These are phyloP conservation scores for Pelobates fuscus DNA, from an alignment of 2,113 vertebrate genomes.

Conservation along the genomic window DNA sequence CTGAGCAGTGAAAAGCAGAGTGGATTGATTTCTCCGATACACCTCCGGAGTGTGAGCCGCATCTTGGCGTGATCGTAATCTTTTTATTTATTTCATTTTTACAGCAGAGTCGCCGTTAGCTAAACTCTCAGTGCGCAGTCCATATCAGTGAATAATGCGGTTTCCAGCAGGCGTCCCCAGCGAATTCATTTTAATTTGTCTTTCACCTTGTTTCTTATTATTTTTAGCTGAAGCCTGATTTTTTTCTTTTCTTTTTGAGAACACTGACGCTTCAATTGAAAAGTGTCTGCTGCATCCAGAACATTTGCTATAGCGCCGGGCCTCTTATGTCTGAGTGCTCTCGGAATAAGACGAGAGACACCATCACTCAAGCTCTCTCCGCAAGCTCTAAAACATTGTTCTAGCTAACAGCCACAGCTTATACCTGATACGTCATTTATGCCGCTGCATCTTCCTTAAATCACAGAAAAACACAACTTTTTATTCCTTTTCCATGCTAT, in stretches of 20 bases:
- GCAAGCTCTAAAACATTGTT: not conserved
- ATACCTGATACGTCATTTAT: not conserved
- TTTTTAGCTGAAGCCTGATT: constrained; percentile 12
- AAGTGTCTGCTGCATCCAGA: constrained; percentile 3
- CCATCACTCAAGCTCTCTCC: not conserved
- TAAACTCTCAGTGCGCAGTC: not conserved
- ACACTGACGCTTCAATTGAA: constrained; percentile 13
- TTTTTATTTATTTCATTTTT: not conserved
- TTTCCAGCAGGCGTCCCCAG: not conserved
- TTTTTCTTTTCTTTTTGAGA: not conserved
- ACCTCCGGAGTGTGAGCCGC: not conserved
- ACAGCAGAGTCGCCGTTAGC: not conserved
- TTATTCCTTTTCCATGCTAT: too few relatives aligned
- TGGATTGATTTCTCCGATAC: not conserved
- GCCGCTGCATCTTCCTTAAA: not conserved
- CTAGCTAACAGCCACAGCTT: not conserved
- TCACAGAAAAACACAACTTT: too few relatives aligned
- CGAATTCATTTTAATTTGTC: constrained; percentile 6
- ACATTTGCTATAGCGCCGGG: constrained; percentile 10
- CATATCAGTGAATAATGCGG: constrained; percentile 9
- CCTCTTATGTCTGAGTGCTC: constrained; percentile 29
- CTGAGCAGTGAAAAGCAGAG: not conserved
- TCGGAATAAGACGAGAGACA: constrained; percentile 20
- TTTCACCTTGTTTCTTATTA: constrained; percentile 24
- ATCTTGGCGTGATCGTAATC: not conserved